Percentiles rank a stretch among this genome's conserved stretches.
phyloP scores from a whole-genome alignment of 2,797 vertebrate species.

The Tapirus indicus region DNA sequence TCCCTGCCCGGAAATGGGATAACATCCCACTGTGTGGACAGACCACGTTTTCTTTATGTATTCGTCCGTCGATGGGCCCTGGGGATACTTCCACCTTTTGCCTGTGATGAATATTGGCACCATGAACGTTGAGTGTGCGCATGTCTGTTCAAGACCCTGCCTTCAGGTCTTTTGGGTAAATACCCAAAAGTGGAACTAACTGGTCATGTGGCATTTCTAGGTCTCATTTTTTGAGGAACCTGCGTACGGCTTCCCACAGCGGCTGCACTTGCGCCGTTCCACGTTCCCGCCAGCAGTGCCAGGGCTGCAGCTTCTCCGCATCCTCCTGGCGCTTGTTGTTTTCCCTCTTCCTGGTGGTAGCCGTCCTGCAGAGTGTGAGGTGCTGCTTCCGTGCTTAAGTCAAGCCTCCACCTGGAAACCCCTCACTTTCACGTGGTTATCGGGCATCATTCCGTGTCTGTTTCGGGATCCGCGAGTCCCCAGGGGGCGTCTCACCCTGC shows the following conservation, averaged over 20 bases:
- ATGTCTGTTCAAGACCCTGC: neutral
- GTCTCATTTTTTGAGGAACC: neutral
- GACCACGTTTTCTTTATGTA: neutral
- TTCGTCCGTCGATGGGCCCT: neutral
- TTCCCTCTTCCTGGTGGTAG: too few species aligned
- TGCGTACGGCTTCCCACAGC: neutral
- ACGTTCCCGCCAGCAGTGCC: neutral
- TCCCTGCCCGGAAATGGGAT: neutral
- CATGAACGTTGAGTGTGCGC: neutral
- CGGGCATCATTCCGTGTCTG: neutral
- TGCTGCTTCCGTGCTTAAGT: neutral
- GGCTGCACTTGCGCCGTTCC: fast-evolving
- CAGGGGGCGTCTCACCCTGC: neutral
- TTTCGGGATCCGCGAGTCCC: neutral
- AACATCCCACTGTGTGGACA: fast-evolving
- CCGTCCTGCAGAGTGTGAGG: neutral
- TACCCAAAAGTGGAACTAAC: neutral
- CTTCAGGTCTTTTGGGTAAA: neutral
- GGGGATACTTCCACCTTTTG: neutral
- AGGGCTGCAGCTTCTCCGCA: fast-evolving
- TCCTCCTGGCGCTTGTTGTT: neutral
- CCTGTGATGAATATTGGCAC: neutral
- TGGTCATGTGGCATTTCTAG: neutral
- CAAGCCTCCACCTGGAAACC: neutral
- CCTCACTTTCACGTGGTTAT: fast-evolving